Evolutionary conservation across 1,140 invertebrate species (phyloP).

Genomic region (Tribolium castaneum): DNA sequence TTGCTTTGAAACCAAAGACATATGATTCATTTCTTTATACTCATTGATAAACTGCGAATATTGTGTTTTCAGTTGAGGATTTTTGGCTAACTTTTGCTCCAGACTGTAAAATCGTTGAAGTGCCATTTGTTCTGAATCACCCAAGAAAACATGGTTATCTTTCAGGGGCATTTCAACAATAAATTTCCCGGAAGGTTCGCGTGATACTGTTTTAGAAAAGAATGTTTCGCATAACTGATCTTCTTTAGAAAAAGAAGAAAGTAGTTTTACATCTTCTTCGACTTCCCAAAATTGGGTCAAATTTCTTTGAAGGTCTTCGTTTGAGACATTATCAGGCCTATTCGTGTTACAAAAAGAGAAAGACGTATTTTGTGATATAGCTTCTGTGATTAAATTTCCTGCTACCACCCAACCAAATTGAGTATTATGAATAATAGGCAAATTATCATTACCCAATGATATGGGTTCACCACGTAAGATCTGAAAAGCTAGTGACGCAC

Average conservation of each 20-base stretch:
- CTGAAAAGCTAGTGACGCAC: slow-evolving; percentile 54
- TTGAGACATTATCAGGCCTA: no score
- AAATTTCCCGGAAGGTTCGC: slow-evolving; percentile 50
- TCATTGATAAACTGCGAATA: slow-evolving; percentile 58
- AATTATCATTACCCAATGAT: slow-evolving; percentile 48
- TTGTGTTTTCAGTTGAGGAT: slow-evolving; percentile 36
- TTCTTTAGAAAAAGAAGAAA: neutral
- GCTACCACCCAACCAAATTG: slow-evolving; percentile 49
- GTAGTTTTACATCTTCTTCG: slow-evolving; percentile 45
- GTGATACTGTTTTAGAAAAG: slow-evolving; percentile 43
- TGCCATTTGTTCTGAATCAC: slow-evolving; percentile 16
- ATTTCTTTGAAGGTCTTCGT: slow-evolving; percentile 12
- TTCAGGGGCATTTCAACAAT: slow-evolving; percentile 48
- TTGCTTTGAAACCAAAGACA: slow-evolving; percentile 22
- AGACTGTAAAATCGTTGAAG: slow-evolving; percentile 17
- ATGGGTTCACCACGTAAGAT: slow-evolving; percentile 36
- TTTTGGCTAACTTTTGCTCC: slow-evolving; percentile 9
- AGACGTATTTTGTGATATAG: neutral
- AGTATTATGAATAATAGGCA: slow-evolving; percentile 46
- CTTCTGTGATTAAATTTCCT: neutral
- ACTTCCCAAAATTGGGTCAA: slow-evolving; percentile 56
- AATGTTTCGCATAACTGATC: slow-evolving; percentile 8
- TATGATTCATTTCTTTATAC: slow-evolving; percentile 54
- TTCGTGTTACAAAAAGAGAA: neutral
- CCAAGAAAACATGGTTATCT: neutral